Evolutionary conservation across 2,113 vertebrate species (phyloP), one percentile per base, ranked within the genome.

Genomic region (Ia io): DNA sequence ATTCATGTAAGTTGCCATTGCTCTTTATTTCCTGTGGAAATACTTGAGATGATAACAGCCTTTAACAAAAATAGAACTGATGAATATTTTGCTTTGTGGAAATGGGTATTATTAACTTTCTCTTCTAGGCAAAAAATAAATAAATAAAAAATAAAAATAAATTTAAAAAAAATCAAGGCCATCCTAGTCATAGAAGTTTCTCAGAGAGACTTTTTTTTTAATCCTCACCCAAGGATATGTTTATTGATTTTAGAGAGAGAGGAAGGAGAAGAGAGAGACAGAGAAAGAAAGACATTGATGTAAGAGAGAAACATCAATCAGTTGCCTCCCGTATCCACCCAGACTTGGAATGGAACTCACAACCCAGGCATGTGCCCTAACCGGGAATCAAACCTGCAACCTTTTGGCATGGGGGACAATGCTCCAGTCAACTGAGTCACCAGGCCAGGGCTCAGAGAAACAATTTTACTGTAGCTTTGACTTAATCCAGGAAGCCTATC

Each of bases 381-480:
- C 63, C 6, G 6, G 25, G 63, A n/a, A 65, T 65, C 30, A 32
- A 65, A 65, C 14, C 63, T 2, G 2, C 63, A 65, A 32, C 13
- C 30, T 16, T 65, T 65, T 32, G 14, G 63, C 30, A 32, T 65
- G 14, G 14, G 63, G 63, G 30, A 65, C 63, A 32, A 7, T 16
- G 30, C 30, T 65, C 63, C 30, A 65, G 30, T 32, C 63, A n/a
- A 65, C 63, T 67, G 32, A n/a, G 14, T 32, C 32, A n/a, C 30
- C 16, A 2, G 14, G 63, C 63, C 32, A 67, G 63, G 14, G 63
- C 71, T 83, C 47, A 82, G 51, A 74, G 32, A 90, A 56, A 61
- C 17, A 14, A 92, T 94, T 95, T 89, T 96, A 82, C 74, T 93
- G 40, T 28, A 94, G 37, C 91, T 97, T 93, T 96, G 82, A 82